Conservation (phyloP, 2,797 vertebrate genomes). For the Cottoperca gobio region DNA sequence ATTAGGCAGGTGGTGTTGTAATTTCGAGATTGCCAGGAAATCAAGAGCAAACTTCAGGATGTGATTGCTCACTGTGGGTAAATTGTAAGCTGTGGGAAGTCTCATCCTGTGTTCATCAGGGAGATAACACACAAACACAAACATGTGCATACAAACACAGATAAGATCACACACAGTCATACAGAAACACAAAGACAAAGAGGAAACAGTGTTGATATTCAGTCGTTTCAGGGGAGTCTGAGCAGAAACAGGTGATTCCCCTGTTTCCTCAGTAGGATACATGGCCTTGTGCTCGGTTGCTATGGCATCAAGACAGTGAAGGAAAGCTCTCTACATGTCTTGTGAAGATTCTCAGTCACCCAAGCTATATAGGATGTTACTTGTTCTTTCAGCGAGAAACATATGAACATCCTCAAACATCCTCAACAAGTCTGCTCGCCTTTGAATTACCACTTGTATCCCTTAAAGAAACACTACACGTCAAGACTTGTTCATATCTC, state of each 20-base stretch:
- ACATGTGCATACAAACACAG: neutral
- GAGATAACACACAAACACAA: neutral
- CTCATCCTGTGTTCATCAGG: slow-evolving; percentile 28
- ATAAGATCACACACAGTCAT: neutral
- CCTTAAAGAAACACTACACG: neutral
- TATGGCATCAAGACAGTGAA: slow-evolving; percentile 64
- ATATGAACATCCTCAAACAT: neutral
- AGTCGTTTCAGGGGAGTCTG: neutral
- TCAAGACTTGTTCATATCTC: slow-evolving; percentile 1
- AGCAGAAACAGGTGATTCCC: slow-evolving; percentile 34
- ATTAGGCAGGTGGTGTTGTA: slow-evolving; percentile 39
- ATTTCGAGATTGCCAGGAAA: slow-evolving; percentile 43
- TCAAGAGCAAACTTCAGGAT: slow-evolving; percentile 23
- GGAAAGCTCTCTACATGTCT: slow-evolving; percentile 30
- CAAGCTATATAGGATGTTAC: slow-evolving; percentile 15
- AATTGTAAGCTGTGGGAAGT: slow-evolving; percentile 37
- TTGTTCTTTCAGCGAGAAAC: neutral
- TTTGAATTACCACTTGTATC: neutral
- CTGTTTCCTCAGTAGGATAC: slow-evolving; percentile 29
- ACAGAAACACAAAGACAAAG: slow-evolving; percentile 9
- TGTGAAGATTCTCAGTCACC: slow-evolving; percentile 41
- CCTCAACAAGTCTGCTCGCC: neutral
- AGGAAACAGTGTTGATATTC: neutral
- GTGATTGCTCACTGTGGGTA: slow-evolving; percentile 39
- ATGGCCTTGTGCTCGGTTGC: slow-evolving; percentile 62